Evolutionary conservation across 2,888 invertebrate genomes (phyloP), one percentile per base, ranked within the genome.

Genomic region (Odiellus spinosus): DNA sequence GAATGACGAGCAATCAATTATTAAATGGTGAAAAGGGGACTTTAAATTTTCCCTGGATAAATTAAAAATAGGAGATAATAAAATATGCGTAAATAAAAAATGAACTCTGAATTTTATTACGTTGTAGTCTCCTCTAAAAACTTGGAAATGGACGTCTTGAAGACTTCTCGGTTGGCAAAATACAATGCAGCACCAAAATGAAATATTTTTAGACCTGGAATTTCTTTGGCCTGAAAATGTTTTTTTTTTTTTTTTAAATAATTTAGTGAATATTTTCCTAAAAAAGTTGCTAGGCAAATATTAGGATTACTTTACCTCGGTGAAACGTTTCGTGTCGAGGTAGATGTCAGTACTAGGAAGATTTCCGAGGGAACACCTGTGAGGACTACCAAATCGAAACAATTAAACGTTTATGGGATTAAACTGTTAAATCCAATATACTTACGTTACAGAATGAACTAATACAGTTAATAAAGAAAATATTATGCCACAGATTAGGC

Each of bases 341-440:
- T 82, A 84, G 11, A 84, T 64, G 61, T 83, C 82, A 0, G 82
- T 82, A 53, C 77, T 75, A 1, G 79, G 75, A 26, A 82, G 73
- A 12, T 76, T 67, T 1, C 81, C 83, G 44, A 85, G 64, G 1
- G 77, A 66, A 50, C 78, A 78, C 1, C 77, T 76, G 64, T 79
- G 63, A 78, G 74, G 0, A 78, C 77, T 44, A 62, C n/a, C n/a
- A 74, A 0, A 78, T 76, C 42, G 20, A 45, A 44, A 14, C 19
- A 42, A 18, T 45, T 32, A 36, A 2, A n/a, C n/a, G n/a, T n/a
- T n/a, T n/a, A n/a, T 15, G 2, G 19, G 2, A 38, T 38, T 38
- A 38, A 26, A 26, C 26, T 26, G 12, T 38, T 38, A 14, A 38
- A 14, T 3, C 17, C 3, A 41, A 12, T 14, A 33, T 40, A 47